These are phyloP conservation scores for Xenentodon cancila DNA, from an alignment of 2,797 vertebrate species.

Conservation along the genomic window DNA sequence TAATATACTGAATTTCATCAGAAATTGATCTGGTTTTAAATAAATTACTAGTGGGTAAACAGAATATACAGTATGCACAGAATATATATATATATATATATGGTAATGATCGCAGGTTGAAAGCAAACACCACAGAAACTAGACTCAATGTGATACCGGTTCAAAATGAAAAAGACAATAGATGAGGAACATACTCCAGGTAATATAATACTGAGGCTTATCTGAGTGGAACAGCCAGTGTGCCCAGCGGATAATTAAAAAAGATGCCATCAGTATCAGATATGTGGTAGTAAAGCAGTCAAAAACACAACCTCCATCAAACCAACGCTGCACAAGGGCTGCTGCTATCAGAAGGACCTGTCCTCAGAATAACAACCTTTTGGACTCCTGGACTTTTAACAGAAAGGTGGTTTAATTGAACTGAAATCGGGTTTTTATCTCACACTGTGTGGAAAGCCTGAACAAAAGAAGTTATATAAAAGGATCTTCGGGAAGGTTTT, in stretches of 20 bases:
- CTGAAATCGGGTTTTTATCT: slow-evolving; percentile 61
- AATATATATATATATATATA: too few species aligned
- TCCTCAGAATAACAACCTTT: slow-evolving; percentile 70
- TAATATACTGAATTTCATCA: slow-evolving; percentile 8
- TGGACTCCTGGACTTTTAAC: slow-evolving; percentile 62
- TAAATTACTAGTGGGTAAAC: slow-evolving; percentile 5
- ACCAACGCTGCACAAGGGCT: slow-evolving; percentile 53
- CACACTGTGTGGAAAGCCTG: slow-evolving; percentile 21
- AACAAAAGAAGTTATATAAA: slow-evolving; percentile 5
- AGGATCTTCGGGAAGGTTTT: not conserved
- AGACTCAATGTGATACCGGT: slow-evolving; percentile 49
- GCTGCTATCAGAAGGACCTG: slow-evolving; percentile 67
- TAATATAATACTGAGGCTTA: slow-evolving; percentile 74
- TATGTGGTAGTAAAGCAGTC: slow-evolving; percentile 30
- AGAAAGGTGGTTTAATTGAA: slow-evolving; percentile 64
- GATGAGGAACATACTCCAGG: slow-evolving; percentile 49
- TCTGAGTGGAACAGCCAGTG: slow-evolving; percentile 63
- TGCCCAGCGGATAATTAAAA: slow-evolving; percentile 75
- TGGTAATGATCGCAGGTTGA: slow-evolving; percentile 45
- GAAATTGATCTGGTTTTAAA: slow-evolving; percentile 23
- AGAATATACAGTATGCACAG: slow-evolving; percentile 1
- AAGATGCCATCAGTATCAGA: slow-evolving; percentile 60
- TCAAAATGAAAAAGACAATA: slow-evolving; percentile 56
- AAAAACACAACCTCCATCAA: slow-evolving; percentile 49
- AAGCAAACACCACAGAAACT: slow-evolving; percentile 67